Evolutionary conservation across 2,113 vertebrate species (phyloP).

Genomic region (Sylvia atricapilla): DNA sequence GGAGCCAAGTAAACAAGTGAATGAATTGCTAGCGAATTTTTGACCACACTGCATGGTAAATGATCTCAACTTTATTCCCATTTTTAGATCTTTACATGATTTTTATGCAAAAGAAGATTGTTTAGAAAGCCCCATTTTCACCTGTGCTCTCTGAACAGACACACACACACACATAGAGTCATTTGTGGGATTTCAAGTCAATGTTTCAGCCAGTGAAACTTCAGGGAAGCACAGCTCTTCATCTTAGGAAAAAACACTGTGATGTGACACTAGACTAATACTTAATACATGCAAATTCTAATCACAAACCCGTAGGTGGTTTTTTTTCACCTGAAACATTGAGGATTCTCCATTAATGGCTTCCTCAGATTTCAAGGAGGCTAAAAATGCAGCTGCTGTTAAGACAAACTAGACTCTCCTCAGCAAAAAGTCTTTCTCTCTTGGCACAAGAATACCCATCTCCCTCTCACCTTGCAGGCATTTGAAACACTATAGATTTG

Average conservation of each 20-base stretch:
- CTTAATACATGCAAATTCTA: background rate
- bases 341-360: background rate
- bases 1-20: background rate
- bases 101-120: background rate
- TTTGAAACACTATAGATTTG: conserved; percentile 8
- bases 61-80: background rate
- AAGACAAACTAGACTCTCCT: background rate
- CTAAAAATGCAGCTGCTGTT: background rate
- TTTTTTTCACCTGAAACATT: background rate
- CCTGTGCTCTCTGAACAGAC: background rate
- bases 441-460: background rate
- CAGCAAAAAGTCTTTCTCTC: background rate
- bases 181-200: background rate
- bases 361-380: background rate
- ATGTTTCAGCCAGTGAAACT: background rate
- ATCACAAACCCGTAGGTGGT: background rate
- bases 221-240: background rate
- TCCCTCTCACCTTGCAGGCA: background rate
- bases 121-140: background rate
- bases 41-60: background rate
- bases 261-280: background rate
- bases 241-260: background rate
- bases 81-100: background rate
- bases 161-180: background rate
- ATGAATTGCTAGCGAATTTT: background rate